Evolutionary conservation across 2,888 invertebrate species (phyloP).

Genomic region (Lydus trimaculatus): DNA sequence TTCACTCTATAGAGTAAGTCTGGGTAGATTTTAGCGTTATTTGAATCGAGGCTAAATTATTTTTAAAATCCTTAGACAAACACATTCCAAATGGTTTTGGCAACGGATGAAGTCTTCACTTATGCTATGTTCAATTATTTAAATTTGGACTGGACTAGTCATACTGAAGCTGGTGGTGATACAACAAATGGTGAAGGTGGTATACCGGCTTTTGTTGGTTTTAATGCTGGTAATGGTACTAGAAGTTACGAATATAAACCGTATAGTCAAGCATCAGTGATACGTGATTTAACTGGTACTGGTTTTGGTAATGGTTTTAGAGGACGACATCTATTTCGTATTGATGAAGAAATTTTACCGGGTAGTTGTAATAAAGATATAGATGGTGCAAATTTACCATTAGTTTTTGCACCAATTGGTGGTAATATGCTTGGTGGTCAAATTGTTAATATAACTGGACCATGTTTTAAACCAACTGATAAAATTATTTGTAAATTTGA

Average conservation of each 20-base stretch:
- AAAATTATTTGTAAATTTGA: constrained; percentile 86
- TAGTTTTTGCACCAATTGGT: constrained; percentile 92
- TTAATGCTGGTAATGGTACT: constrained; percentile 96
- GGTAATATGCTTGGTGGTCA: constrained; percentile 98
- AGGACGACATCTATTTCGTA: constrained; percentile 92
- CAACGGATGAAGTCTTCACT: constrained; percentile 92
- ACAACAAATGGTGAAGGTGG: constrained; percentile 88
- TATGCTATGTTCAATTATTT: constrained; percentile 96
- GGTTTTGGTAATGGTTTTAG: constrained; percentile 89
- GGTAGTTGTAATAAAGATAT: constrained; percentile 94
- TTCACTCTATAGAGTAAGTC: constrained; percentile 72
- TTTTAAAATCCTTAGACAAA: constrained; percentile 81
- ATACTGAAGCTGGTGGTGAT: constrained; percentile 91
- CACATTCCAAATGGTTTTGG: constrained; percentile 93
- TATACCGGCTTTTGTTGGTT: constrained; percentile 88
- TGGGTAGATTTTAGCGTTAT: neutral
- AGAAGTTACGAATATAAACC: constrained; percentile 87
- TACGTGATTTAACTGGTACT: constrained; percentile 82
- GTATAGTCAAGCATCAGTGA: constrained; percentile 86
- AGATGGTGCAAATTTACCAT: constrained; percentile 82
- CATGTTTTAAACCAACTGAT: constrained; percentile 83
- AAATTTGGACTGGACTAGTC: constrained; percentile 88
- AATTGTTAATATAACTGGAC: constrained; percentile 95
- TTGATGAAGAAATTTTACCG: constrained; percentile 92
- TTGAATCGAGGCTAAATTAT: neutral